Evolutionary conservation across 2,888 invertebrate genomes (phyloP).

Genomic region (Muschampia plurimacula): DNA sequence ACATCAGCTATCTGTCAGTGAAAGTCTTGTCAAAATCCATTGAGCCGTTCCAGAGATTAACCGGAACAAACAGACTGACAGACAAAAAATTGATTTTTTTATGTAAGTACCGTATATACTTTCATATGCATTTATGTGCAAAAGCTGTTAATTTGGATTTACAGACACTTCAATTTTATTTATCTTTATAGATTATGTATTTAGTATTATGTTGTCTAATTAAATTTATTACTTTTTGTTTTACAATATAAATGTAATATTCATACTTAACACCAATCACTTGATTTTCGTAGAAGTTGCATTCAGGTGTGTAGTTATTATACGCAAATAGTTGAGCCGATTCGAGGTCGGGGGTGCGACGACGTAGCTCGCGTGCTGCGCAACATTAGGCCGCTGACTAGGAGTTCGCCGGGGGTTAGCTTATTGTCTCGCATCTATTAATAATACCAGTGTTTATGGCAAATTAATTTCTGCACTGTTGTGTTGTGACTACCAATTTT

Average conservation of each 20-base stretch:
- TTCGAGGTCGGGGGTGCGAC: slow-evolving; percentile 68
- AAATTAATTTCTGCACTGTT: slow-evolving; percentile 72
- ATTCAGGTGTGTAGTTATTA: slow-evolving; percentile 51
- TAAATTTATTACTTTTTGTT: not conserved
- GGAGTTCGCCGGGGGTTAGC: slow-evolving; percentile 72
- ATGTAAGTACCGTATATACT: no score
- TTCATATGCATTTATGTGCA: no score
- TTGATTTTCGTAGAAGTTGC: slow-evolving; percentile 26
- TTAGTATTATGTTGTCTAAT: no score
- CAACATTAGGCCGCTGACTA: slow-evolving; percentile 74
- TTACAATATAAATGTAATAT: not conserved
- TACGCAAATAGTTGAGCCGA: slow-evolving; percentile 67
- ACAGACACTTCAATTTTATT: no score
- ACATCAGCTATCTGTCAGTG: no score
- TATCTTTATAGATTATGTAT: no score
- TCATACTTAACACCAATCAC: not conserved
- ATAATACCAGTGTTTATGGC: slow-evolving; percentile 57
- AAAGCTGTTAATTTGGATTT: no score
- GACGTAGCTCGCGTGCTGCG: slow-evolving; percentile 71
- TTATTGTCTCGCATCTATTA: slow-evolving; percentile 82
- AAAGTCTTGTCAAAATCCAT: no score
- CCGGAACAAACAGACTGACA: no score
- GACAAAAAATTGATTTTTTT: no score
- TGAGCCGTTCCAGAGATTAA: no score
- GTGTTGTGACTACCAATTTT: slow-evolving; percentile 49